These are phyloP conservation scores for Sebastolobus alascanus DNA, from an alignment of 2,797 vertebrate genomes.

Conservation along the genomic window DNA sequence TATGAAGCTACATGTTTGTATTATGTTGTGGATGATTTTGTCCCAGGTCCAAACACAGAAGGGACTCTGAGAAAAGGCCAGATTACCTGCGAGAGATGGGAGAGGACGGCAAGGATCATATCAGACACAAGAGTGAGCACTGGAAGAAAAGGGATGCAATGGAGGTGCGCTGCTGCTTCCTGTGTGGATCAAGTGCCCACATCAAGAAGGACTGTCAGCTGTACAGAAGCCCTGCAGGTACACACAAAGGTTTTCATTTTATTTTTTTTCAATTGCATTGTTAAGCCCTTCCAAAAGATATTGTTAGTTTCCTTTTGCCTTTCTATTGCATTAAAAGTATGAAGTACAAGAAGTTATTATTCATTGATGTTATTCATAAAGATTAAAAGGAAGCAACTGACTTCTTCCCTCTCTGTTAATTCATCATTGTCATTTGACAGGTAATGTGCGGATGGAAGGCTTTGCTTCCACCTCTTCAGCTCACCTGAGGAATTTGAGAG, in stretches of 20 bases:
- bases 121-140: conserved; percentile 84
- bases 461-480: conserved; percentile 61
- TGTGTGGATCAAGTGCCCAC: conserved; percentile 92
- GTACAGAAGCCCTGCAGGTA: conserved; percentile 91
- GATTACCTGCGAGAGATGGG: conserved; percentile 68
- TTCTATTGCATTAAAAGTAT: no score
- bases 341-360: not conserved
- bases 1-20: not conserved
- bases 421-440: conserved; percentile 49
- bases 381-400: not conserved
- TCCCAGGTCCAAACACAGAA: conserved; percentile 84
- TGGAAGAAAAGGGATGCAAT: conserved; percentile 84
- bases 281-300: not conserved
- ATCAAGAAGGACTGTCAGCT: conserved; percentile 94
- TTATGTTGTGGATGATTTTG: not conserved
- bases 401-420: conserved; percentile 3
- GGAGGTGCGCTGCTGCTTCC: conserved; percentile 93
- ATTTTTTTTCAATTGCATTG: not conserved
- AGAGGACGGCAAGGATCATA: conserved; percentile 83
- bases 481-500: conserved; percentile 76
- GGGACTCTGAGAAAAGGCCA: conserved; percentile 83
- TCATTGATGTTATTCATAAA: not conserved
- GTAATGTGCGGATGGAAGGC: conserved; percentile 72
- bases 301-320: no score
- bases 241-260: no score